These are phyloP conservation scores for Drosophila meridionalis DNA, from an alignment of 2,888 invertebrate genomes.

Conservation along the genomic window DNA sequence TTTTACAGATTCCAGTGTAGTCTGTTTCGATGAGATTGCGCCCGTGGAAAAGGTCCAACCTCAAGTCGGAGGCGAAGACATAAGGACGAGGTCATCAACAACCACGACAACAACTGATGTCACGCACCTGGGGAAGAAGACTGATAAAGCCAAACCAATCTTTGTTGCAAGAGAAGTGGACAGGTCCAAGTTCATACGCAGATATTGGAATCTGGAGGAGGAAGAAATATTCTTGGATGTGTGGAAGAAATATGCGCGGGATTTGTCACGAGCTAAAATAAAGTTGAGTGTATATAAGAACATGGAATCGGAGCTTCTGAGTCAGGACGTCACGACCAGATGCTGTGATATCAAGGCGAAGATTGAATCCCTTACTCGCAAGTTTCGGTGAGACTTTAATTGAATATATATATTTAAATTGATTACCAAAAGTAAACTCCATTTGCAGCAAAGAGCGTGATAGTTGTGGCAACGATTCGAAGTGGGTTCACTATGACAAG, in stretches of 20 bases:
- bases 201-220: slow-evolving; percentile 33
- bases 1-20: slow-evolving; percentile 12
- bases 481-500: slow-evolving; percentile 45
- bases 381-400: slow-evolving; percentile 35
- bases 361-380: slow-evolving; percentile 40
- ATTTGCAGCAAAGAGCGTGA: slow-evolving; percentile 26
- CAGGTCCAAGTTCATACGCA: neutral
- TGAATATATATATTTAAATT: too few species aligned
- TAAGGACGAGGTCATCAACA: neutral
- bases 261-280: slow-evolving; percentile 8
- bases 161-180: too few species aligned
- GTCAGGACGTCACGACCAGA: slow-evolving; percentile 16
- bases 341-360: slow-evolving; percentile 34
- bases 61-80: neutral
- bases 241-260: slow-evolving; percentile 36
- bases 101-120: neutral
- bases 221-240: slow-evolving; percentile 45
- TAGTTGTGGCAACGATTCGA: neutral
- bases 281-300: slow-evolving; percentile 24
- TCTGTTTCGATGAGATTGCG: slow-evolving; percentile 17
- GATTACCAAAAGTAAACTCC: neutral
- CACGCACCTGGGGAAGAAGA: neutral
- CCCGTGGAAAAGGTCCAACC: neutral
- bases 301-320: slow-evolving; percentile 36
- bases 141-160: neutral